Base-by-base conservation (phyloP, 53 echinoderm and acorn worm species). In the Stichopus horrens region DNA sequence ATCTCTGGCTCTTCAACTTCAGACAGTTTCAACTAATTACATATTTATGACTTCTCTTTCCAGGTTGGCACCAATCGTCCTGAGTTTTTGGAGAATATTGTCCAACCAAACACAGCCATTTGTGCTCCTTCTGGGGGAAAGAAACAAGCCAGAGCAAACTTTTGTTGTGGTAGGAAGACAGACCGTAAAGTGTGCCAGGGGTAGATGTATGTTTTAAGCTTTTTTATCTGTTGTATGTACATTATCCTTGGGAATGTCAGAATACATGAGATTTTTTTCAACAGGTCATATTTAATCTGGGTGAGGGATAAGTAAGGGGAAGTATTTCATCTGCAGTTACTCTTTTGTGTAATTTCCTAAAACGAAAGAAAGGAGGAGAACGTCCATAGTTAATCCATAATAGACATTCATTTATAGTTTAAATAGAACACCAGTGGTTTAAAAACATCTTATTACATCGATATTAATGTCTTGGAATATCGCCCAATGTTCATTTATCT, bases 181-280 rank as follows among this genome's bases (percentile, higher is more conserved):
- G 51, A 79, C 86, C 8, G 84, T 90, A 16, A 55, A 19, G 55
- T 23, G 74, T 74, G 56, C 73, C 21, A 51, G 76, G 22, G 37
- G 6, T 66, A 18, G 58, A 58, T 83, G 74, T 74, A 74, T 55
- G 74, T 83, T 58, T 83, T 85, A 90, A 90, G 76, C 76, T 90
- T 8, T 57, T 85, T 37, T 90, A 90, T 23, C 9, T 90, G 22
- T 57, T 90, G 18, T 84, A 90, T 76, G 58, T 85, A 57, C 73
- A 90, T 22, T 90, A 84, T 59, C 84, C 90, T 5, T 89, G 89
- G 89, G 53, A 89, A 73, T 81, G 67, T 52, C 4, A 13, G 13
- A 75, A 85, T 75, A 90, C 90, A 6, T 90, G 76, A 76, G 85
- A 90, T 9, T 84, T 83, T 19, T 21, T 84, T 21, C 90, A 90